Conservation (phyloP, 2,113 vertebrate species). For the Uria lomvia region DNA sequence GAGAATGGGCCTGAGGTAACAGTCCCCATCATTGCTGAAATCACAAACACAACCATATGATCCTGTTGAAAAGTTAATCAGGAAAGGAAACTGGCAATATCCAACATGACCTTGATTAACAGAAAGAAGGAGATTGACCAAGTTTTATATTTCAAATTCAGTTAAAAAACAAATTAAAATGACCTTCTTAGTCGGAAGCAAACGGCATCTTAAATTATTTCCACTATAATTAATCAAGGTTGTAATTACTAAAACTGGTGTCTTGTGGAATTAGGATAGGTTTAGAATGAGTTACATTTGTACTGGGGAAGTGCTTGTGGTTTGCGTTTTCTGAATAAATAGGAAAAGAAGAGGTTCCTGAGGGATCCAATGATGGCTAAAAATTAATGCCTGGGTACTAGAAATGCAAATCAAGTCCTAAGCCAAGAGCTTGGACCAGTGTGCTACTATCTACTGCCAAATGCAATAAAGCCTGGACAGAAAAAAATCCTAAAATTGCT, state of each 20-base stretch:
- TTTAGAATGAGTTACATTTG: background rate
- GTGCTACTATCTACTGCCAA: background rate
- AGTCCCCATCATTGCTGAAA: background rate
- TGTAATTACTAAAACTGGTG: background rate
- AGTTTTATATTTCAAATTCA: background rate
- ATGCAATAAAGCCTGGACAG: background rate
- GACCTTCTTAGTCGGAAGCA: background rate
- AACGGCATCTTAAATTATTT: background rate
- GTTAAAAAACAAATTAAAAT: conserved; percentile 17
- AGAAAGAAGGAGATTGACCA: background rate
- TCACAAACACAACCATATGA: background rate
- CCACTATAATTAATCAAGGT: conserved; percentile 11
- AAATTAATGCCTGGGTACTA: background rate
- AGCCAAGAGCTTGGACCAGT: background rate
- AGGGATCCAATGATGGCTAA: background rate
- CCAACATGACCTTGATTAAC: background rate
- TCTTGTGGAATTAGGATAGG: background rate
- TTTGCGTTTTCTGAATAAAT: background rate
- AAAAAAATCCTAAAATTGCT: background rate
- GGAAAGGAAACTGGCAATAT: background rate
- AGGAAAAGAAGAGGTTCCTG: background rate
- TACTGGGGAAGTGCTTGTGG: background rate
- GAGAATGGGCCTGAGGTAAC: background rate
- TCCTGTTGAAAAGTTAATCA: background rate
- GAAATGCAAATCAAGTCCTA: background rate